These are phyloP conservation scores for Argyrosomus japonicus DNA, from an alignment of 2,113 vertebrate species.

Conservation along the genomic window DNA sequence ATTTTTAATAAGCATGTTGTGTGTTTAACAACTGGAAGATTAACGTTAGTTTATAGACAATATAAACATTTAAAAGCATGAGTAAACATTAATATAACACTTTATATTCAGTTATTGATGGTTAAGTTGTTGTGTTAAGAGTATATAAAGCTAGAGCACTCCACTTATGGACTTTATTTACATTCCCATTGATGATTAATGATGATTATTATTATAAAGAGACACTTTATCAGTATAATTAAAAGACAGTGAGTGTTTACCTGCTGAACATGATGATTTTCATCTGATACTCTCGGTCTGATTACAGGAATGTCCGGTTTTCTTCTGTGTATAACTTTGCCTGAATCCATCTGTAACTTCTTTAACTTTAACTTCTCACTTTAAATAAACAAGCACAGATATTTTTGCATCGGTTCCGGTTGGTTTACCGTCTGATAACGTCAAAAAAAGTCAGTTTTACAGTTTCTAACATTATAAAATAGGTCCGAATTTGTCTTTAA, in stretches of 20 bases:
- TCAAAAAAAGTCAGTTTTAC: not conserved
- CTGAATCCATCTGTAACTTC: slow-evolving; percentile 60
- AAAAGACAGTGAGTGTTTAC: slow-evolving; percentile 44
- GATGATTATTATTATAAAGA: too few species aligned
- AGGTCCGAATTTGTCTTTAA: too few species aligned
- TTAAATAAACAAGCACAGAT: not conserved
- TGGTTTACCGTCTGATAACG: not conserved
- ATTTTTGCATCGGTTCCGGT: not conserved
- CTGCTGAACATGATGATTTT: slow-evolving; percentile 33
- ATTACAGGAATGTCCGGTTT: slow-evolving; percentile 46
- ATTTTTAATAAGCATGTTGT: too few species aligned
- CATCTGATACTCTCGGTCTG: slow-evolving; percentile 21
- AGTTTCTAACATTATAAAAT: not conserved
- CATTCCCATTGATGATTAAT: not conserved
- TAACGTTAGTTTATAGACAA: too few species aligned
- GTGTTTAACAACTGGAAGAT: too few species aligned
- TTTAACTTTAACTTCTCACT: not conserved
- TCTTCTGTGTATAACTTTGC: slow-evolving; percentile 43
- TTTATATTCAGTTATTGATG: too few species aligned
- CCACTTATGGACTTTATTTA: too few species aligned
- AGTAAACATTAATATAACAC: too few species aligned
- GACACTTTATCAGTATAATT: not conserved
- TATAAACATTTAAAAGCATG: too few species aligned
- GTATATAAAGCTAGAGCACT: too few species aligned
- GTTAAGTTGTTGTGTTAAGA: too few species aligned